Evolutionary conservation across 1,140 invertebrate genomes (phyloP), one percentile per base, ranked within the genome.

Genomic region (Portunus trituberculatus): DNA sequence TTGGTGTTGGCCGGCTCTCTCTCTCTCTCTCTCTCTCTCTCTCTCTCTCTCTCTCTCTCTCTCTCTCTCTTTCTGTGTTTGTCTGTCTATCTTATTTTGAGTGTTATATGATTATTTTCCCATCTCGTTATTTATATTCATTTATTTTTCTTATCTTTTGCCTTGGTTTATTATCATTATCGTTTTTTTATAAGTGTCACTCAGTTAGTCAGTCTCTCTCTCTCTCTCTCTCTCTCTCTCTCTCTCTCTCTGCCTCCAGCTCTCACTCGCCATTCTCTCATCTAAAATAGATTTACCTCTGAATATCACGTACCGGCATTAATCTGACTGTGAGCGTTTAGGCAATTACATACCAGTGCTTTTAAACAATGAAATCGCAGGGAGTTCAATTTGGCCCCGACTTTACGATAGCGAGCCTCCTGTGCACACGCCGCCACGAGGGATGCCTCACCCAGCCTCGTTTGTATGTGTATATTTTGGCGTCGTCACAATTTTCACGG

Each of bases 201-300:
- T 39, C 39, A 39, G 39, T 39, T 6, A 39, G 39, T 39, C 39
- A 39, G 39, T 14, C 52, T 59, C 12, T 59, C 52, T 20, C 20
- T 28, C 67, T 76, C 67, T 76, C 67, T 76, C n/a, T 28, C 67
- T 76, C 20, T 28, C 46, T 48, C 31, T 88, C 87, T 29, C 87
- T 20, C n/a, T n/a, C 67, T 20, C 20, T 20, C 67, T n/a, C 0
- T 25, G 6, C 67, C 20, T n/a, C 20, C 67, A 76, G 67, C 67
- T 8, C 67, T 76, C 67, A 76, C 67, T 76, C 67, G 67, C 67
- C 25, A n/a, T 25, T 39, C 87, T 88, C 87, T 88, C 46, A 88
- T 88, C 46, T 88, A 88, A 45, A 88, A 88, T 76, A 76, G 67
- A 76, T 76, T 76, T 76, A 76, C 67, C 67, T 76, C 67, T 76